These are phyloP conservation scores for Saccostrea glomerata DNA, from an alignment of 1,140 invertebrate genomes.

Conservation along the genomic window DNA sequence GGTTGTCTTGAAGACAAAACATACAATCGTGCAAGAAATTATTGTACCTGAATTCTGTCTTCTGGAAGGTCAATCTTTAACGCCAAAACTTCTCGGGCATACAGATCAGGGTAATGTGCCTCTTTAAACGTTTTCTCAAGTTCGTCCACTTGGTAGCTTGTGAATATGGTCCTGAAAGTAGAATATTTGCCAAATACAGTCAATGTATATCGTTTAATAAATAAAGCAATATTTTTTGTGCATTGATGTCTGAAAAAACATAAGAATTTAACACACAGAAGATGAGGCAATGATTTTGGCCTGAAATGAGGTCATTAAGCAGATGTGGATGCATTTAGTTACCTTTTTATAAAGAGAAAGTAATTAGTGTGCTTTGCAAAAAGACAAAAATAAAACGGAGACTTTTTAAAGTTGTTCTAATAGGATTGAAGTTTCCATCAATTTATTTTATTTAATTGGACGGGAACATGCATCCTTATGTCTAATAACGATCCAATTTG, in stretches of 20 bases:
- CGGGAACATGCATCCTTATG: slow-evolving; percentile 17
- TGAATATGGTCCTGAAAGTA: slow-evolving; percentile 87
- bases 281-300: background rate
- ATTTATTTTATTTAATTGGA: slow-evolving; percentile 20
- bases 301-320: background rate
- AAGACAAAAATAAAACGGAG: background rate
- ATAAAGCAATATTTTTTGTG: too few species aligned
- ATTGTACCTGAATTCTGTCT: slow-evolving; percentile 97
- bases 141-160: slow-evolving; percentile 97
- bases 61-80: slow-evolving; percentile 98
- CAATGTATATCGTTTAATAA: too few species aligned
- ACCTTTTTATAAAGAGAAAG: background rate
- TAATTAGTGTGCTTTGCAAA: background rate
- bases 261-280: background rate
- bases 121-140: slow-evolving; percentile 99
- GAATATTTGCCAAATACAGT: background rate
- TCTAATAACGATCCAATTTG: slow-evolving; percentile 38
- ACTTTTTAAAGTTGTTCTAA: background rate
- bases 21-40: background rate
- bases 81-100: slow-evolving; percentile 97
- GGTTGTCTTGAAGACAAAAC: too few species aligned
- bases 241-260: background rate
- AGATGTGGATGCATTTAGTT: background rate
- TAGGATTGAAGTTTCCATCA: background rate
- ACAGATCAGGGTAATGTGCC: slow-evolving; percentile 98